Base-by-base conservation (phyloP, 2,888 invertebrate species). In the Euzetes globulus region DNA sequence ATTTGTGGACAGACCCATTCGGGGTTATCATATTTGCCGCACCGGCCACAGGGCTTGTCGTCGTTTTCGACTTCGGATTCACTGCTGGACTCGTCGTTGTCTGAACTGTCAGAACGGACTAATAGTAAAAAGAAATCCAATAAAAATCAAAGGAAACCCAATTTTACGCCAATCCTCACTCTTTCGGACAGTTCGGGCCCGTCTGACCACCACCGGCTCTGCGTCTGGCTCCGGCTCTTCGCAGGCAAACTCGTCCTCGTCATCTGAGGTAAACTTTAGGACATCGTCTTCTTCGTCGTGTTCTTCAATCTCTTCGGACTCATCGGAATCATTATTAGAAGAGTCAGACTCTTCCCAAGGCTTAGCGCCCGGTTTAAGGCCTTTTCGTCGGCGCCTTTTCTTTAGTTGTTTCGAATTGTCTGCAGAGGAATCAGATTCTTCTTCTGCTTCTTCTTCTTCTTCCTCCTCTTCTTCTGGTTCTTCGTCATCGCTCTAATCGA, bases 11-110 rank as follows among this genome's bases (percentile, higher is more conserved):
- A 80, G 76, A 85, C 85, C 82, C 94, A 95, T 83, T 98, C 96
- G 0, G 97, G 96, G 83, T 96, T 94, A 83, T 94, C 92, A 0
- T 88, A 89, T 83, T 93, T 92, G 17, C 89, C 88, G 83, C 98
- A 99, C 78, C 91, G 91, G 80, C 89, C 88, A 83, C 98, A 99
- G 22, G 90, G 89, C 25, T 91, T 91, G 76, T 90, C 90, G 77
- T 85, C 84, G 27, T 82, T 82, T 17, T 81, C 78, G 22, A 78
- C 79, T 27, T 79, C 79, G 45, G 76, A 78, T 29, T 77, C 77
- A 71, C 72, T 75, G 37, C 70, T 73, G 55, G 58, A 63, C 22
- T 75, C 77, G 29, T 75, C 45, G 41, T 27, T 71, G 22, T 50
- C 74, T 19, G n/a, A 11, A 55, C 50, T 37, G n/a, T 22, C 73